These are phyloP conservation scores for Clamator glandarius DNA, from an alignment of 2,797 vertebrate genomes.

Conservation along the genomic window DNA sequence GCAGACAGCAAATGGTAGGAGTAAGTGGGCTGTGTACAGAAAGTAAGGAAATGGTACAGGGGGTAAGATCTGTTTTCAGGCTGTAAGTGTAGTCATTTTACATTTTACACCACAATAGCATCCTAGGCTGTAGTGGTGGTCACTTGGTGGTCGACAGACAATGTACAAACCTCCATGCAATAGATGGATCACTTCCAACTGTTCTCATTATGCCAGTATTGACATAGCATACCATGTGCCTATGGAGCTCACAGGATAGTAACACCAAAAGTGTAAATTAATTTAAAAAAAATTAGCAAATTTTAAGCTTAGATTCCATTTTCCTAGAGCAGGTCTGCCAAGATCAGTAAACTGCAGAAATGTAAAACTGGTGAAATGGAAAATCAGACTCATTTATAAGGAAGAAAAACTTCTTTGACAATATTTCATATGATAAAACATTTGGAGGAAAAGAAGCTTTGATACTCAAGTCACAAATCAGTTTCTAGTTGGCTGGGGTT, in stretches of 20 bases:
- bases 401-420: neutral
- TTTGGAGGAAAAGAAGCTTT: neutral
- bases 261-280: neutral
- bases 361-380: neutral
- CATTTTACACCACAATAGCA: neutral
- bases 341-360: neutral
- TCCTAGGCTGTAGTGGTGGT: neutral
- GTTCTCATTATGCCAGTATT: neutral
- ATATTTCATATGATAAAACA: neutral
- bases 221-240: neutral
- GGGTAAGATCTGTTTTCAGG: neutral
- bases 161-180: neutral
- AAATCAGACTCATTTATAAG: neutral
- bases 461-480: neutral
- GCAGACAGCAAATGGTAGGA: neutral
- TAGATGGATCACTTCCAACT: neutral
- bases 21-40: neutral
- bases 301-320: neutral
- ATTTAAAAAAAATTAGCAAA: neutral
- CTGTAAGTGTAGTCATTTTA: neutral
- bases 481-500: neutral
- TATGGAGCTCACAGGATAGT: neutral
- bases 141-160: neutral
- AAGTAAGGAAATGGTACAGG: neutral
- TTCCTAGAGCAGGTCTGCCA: neutral